phyloP scores from a whole-genome alignment of 2,113 vertebrate species.

The Ptyas mucosa region DNA sequence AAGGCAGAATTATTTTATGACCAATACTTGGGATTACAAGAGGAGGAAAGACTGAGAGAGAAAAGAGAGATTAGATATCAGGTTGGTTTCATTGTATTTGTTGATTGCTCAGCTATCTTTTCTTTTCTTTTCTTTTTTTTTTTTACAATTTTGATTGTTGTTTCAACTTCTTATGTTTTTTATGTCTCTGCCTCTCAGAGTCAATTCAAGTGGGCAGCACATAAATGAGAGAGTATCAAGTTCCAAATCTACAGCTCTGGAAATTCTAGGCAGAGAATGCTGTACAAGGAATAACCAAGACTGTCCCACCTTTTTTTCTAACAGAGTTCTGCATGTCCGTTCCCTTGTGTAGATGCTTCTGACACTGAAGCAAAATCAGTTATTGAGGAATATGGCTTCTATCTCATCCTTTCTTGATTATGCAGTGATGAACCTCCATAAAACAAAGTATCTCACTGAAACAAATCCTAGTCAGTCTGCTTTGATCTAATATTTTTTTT shows the following conservation, averaged over 20 bases:
- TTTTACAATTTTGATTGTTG: background rate
- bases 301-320: background rate
- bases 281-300: background rate
- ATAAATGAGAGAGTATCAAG: background rate
- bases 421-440: background rate
- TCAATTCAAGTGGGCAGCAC: background rate
- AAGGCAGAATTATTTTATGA: too few species aligned
- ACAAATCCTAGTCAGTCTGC: background rate
- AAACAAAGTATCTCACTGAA: background rate
- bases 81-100: background rate
- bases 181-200: background rate
- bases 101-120: background rate
- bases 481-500: background rate
- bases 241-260: background rate
- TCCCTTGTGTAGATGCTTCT: background rate
- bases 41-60: too few species aligned
- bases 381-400: background rate
- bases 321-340: background rate
- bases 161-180: background rate
- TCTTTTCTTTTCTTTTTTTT: background rate
- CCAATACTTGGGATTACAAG: too few species aligned
- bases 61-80: too few species aligned
- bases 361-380: background rate
- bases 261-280: background rate
- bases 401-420: background rate